Conservation (phyloP, 2,113 vertebrate species). For the Sarotherodon lohbergeri region DNA sequence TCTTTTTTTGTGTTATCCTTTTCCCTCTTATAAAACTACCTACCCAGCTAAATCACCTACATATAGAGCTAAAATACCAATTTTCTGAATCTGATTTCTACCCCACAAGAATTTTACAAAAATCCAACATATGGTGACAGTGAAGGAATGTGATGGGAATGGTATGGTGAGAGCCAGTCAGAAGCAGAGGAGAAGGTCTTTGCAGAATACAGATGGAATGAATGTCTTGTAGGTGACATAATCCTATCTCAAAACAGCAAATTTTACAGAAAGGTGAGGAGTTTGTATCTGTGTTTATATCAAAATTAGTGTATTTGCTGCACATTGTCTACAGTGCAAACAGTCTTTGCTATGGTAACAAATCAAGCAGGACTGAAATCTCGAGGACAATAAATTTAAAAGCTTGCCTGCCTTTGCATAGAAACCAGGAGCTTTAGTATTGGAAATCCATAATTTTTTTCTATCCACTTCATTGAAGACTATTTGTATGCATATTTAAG, state of each 20-base stretch:
- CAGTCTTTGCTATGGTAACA: neutral
- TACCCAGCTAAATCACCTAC: neutral
- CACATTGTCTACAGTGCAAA: neutral
- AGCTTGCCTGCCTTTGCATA: neutral
- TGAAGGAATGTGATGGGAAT: neutral
- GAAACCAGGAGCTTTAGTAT: neutral
- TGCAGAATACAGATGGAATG: accelerated
- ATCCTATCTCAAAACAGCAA: neutral
- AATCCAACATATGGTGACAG: neutral
- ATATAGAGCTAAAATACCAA: neutral
- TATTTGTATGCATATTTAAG: neutral
- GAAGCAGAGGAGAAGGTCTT: neutral
- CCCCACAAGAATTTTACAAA: neutral
- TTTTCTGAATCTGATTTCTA: neutral
- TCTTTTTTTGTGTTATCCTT: neutral
- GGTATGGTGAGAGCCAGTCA: neutral
- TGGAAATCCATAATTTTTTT: neutral
- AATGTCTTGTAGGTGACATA: neutral
- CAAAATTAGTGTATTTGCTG: neutral
- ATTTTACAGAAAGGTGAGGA: neutral
- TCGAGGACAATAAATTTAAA: neutral
- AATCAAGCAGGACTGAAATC: neutral
- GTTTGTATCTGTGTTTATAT: neutral
- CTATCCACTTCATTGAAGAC: neutral
- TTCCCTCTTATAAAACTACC: accelerated